Percentiles rank a stretch among this genome's conserved stretches.
These are phyloP conservation scores for Umimayanthus chanpuru DNA, from an alignment of 92 coral and sea anemone genomes.

Conservation along the genomic window DNA sequence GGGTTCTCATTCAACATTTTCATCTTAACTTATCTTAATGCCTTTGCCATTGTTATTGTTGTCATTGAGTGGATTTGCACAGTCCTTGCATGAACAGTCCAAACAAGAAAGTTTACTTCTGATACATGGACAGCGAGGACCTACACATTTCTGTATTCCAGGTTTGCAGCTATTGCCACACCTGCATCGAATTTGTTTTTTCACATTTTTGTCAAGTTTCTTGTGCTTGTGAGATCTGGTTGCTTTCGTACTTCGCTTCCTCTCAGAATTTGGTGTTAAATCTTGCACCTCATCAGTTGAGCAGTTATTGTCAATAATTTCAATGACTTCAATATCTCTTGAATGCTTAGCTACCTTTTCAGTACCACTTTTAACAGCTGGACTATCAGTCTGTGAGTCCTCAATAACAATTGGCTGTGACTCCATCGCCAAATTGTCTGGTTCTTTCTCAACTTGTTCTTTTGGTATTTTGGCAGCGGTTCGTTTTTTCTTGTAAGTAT, in stretches of 20 bases:
- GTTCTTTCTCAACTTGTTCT: constrained; percentile 1
- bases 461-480: not conserved
- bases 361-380: not conserved
- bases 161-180: constrained; percentile 72
- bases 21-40: not conserved
- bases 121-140: constrained; percentile 80
- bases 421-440: not conserved
- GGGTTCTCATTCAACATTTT: not conserved
- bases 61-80: constrained; percentile 83
- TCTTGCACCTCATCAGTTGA: not conserved
- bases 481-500: constrained; percentile 64
- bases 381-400: not conserved
- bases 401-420: not conserved
- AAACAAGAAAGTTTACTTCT: constrained; percentile 70
- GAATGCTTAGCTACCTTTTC: not conserved
- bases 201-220: constrained; percentile 51
- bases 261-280: not conserved
- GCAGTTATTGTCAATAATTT: not conserved
- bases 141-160: constrained; percentile 52
- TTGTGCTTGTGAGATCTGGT: constrained; percentile 47
- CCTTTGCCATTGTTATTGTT: constrained; percentile 58
- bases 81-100: constrained; percentile 67
- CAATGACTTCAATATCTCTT: not conserved
- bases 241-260: not conserved
- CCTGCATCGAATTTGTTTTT: constrained; percentile 55